phyloP scores from a whole-genome alignment of 2,888 invertebrate genomes.

The Frankliniella intonsa region DNA sequence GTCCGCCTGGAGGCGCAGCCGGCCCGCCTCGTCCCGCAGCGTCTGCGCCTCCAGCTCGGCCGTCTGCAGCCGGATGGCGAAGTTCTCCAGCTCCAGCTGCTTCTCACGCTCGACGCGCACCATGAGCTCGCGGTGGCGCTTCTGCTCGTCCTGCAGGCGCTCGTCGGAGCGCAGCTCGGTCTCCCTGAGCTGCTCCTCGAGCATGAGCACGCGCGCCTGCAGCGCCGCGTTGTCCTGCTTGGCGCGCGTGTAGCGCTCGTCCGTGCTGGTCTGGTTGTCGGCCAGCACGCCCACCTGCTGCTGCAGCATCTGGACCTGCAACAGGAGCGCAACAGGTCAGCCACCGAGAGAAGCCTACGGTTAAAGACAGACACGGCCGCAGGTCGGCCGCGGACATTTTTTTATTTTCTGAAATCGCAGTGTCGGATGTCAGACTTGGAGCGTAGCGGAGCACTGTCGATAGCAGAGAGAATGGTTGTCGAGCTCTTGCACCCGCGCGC shows the following conservation, averaged over 20 bases:
- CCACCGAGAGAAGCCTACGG: background rate
- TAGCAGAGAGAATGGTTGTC: too few species aligned
- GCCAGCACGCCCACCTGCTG: conserved; percentile 86
- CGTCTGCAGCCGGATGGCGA: conserved; percentile 64
- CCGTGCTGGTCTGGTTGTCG: conserved; percentile 80
- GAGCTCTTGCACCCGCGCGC: too few species aligned
- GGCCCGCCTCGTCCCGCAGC: conserved; percentile 61
- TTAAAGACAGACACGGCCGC: too few species aligned
- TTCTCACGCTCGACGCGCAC: conserved; percentile 80
- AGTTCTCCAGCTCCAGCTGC: conserved; percentile 69
- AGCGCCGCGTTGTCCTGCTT: conserved; percentile 91
- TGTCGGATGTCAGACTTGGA: too few species aligned
- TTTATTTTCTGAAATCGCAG: too few species aligned
- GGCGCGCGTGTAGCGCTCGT: conserved; percentile 81
- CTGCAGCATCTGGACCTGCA: conserved; percentile 85
- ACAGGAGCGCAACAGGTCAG: conserved; percentile 39
- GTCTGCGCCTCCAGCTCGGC: conserved; percentile 62
- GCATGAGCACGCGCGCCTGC: conserved; percentile 82
- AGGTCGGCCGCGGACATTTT: too few species aligned
- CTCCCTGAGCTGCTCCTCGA: conserved; percentile 85
- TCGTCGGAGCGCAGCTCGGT: conserved; percentile 72
- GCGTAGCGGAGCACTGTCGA: too few species aligned
- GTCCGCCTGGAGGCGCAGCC: conserved; percentile 61
- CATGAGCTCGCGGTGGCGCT: conserved; percentile 76
- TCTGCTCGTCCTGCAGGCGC: conserved; percentile 73